phyloP scores from a whole-genome alignment of 2,113 vertebrate genomes.

The Rhizomys pruinosus region DNA sequence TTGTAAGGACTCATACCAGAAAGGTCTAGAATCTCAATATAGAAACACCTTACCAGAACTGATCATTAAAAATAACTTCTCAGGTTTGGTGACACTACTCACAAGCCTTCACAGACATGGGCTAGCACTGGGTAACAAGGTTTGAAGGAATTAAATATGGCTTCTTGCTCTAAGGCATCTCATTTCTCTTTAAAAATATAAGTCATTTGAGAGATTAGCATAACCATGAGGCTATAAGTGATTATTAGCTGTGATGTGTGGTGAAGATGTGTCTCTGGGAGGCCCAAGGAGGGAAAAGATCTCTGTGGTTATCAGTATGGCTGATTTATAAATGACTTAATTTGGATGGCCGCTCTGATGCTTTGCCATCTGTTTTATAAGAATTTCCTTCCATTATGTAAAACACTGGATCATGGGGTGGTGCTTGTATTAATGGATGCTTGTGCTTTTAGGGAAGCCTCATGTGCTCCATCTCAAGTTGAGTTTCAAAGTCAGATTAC shows the following conservation, averaged over 20 bases:
- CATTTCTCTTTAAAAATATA: conserved; percentile 46
- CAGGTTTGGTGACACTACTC: neutral
- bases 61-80: neutral
- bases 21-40: neutral
- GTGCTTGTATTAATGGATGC: conserved; percentile 67
- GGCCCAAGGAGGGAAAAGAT: conserved; percentile 51
- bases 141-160: neutral
- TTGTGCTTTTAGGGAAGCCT: conserved; percentile 74
- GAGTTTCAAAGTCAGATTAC: conserved; percentile 66
- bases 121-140: neutral
- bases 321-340: conserved; percentile 74
- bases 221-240: conserved; percentile 49
- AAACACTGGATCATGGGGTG: conserved; percentile 49
- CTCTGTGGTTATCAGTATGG: conserved; percentile 47
- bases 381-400: conserved; percentile 70
- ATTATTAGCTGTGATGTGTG: conserved; percentile 46
- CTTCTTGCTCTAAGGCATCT: neutral
- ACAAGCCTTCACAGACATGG: accelerated
- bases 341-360: conserved; percentile 65
- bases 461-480: conserved; percentile 64
- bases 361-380: conserved; percentile 74
- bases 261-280: conserved; percentile 45
- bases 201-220: conserved; percentile 57
- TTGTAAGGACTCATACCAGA: neutral
- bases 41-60: neutral